phyloP scores from a whole-genome alignment of 2,888 invertebrate genomes.

The Sphaeridia pumilis region DNA sequence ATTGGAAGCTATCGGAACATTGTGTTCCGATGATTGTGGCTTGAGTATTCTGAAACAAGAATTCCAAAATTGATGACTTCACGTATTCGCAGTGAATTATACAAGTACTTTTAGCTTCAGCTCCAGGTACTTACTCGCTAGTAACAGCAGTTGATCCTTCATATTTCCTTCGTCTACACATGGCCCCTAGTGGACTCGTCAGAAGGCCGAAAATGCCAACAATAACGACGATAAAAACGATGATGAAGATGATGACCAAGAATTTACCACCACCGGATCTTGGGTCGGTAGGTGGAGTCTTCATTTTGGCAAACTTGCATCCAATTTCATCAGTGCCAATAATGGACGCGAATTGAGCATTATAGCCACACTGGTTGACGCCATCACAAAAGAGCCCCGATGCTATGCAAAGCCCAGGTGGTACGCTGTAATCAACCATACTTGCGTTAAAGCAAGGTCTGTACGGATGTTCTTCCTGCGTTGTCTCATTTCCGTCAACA shows the following conservation, averaged over 20 bases:
- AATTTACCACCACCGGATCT: background rate
- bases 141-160: too few species aligned
- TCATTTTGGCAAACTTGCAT: too few species aligned
- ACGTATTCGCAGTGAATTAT: too few species aligned
- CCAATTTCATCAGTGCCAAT: slow-evolving; percentile 29
- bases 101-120: too few species aligned
- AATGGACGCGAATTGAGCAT: background rate
- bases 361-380: slow-evolving; percentile 29
- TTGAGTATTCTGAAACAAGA: too few species aligned
- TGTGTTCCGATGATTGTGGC: too few species aligned
- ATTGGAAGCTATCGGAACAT: too few species aligned
- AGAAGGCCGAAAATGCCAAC: slow-evolving; percentile 9
- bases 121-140: too few species aligned
- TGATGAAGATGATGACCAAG: slow-evolving; percentile 5
- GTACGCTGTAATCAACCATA: background rate
- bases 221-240: slow-evolving; percentile 8
- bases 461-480: background rate
- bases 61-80: too few species aligned
- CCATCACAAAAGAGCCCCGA: slow-evolving; percentile 30
- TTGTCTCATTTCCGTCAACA: background rate
- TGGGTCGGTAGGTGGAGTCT: too few species aligned
- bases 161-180: too few species aligned
- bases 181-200: too few species aligned
- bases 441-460: background rate
- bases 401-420: slow-evolving; percentile 22